These are phyloP conservation scores for Melanotaenia pygmaea DNA, from an alignment of 2,797 vertebrate genomes.

Conservation along the genomic window DNA sequence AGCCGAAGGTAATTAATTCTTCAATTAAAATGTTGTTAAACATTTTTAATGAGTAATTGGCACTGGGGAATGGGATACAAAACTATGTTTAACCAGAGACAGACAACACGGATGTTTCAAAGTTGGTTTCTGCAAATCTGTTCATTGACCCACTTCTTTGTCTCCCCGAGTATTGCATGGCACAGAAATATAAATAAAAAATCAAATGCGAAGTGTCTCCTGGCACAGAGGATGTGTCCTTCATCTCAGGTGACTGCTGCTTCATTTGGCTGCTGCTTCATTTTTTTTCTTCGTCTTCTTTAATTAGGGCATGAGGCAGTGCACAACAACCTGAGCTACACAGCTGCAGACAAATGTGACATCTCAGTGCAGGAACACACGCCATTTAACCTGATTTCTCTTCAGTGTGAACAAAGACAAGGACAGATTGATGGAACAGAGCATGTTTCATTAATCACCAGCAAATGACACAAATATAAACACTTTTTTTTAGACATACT, in stretches of 20 bases:
- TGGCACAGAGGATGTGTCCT: slow-evolving; percentile 81
- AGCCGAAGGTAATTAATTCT: slow-evolving; percentile 90
- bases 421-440: slow-evolving; percentile 38
- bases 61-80: slow-evolving; percentile 83
- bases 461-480: slow-evolving; percentile 47
- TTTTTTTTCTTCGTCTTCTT: slow-evolving; percentile 39
- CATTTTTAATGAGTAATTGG: slow-evolving; percentile 89
- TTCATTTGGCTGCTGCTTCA: slow-evolving; percentile 72
- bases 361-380: slow-evolving; percentile 64
- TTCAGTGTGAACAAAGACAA: slow-evolving; percentile 74
- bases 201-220: slow-evolving; percentile 76
- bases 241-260: slow-evolving; percentile 86
- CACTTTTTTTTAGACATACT: neutral
- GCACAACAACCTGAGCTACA: slow-evolving; percentile 74
- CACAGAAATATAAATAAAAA: slow-evolving; percentile 83
- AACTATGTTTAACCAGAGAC: slow-evolving; percentile 86
- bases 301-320: slow-evolving; percentile 85
- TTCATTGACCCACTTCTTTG: slow-evolving; percentile 83
- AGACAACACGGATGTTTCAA: slow-evolving; percentile 82
- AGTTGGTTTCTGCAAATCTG: slow-evolving; percentile 81
- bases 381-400: slow-evolving; percentile 81
- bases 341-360: slow-evolving; percentile 54
- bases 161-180: slow-evolving; percentile 59
- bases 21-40: slow-evolving; percentile 92
- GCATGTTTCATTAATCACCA: slow-evolving; percentile 62